These are phyloP conservation scores for Stichodactyla mertensii DNA, from an alignment of 64 coral and sea anemone species.

Conservation along the genomic window DNA sequence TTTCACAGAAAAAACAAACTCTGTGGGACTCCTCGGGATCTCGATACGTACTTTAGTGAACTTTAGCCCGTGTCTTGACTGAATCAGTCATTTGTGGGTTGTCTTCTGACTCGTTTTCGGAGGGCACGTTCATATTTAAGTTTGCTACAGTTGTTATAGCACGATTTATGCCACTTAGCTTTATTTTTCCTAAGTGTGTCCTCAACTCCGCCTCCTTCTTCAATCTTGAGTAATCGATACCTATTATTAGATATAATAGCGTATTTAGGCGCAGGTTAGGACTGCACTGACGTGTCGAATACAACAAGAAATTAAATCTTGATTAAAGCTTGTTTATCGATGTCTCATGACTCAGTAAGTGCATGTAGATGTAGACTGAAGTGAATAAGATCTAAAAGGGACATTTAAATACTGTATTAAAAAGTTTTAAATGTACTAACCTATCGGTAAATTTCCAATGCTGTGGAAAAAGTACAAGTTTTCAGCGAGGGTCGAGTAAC, in stretches of 20 bases:
- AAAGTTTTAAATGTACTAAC: too few species aligned
- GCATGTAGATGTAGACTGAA: too few species aligned
- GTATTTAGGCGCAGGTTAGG: too few species aligned
- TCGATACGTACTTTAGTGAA: constrained; percentile 6
- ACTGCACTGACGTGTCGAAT: too few species aligned
- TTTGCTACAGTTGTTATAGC: constrained; percentile 30
- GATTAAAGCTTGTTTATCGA: too few species aligned
- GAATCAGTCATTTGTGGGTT: background rate
- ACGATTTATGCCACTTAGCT: constrained; percentile 47
- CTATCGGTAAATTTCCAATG: too few species aligned
- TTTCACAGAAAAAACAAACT: constrained; percentile 41
- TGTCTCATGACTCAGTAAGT: too few species aligned
- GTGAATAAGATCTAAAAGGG: too few species aligned
- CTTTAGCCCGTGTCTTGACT: constrained; percentile 1
- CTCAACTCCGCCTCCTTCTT: constrained; percentile 25
- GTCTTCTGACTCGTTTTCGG: constrained; percentile 24
- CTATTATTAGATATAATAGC: background rate
- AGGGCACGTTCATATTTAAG: constrained; percentile 30
- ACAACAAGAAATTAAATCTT: too few species aligned
- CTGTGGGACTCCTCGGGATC: background rate
- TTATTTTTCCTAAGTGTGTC: constrained; percentile 21
- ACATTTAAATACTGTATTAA: too few species aligned
- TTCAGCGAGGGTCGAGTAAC: too few species aligned
- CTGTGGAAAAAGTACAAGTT: too few species aligned
- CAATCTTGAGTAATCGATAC: background rate